Conservation (phyloP, 2,797 vertebrate genomes). For the Decapterus maruadsi region DNA sequence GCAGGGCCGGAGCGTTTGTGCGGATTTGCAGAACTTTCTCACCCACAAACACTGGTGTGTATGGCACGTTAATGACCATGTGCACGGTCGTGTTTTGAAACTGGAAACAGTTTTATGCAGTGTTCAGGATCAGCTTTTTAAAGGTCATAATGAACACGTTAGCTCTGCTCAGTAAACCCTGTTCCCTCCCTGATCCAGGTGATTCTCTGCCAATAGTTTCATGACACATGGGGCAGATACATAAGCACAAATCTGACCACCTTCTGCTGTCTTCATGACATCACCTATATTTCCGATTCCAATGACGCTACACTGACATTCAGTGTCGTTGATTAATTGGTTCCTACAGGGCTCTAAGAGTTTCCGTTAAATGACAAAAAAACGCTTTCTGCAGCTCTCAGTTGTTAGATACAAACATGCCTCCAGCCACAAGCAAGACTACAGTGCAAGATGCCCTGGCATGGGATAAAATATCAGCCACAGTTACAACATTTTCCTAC, state of each 20-base stretch:
- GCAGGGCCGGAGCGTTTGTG: slow-evolving; percentile 37
- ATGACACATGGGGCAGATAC: slow-evolving; percentile 29
- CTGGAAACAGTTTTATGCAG: slow-evolving; percentile 70
- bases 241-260: slow-evolving; percentile 29
- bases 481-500: slow-evolving; percentile 53
- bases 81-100: slow-evolving; percentile 59
- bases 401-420: slow-evolving; percentile 49
- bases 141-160: slow-evolving; percentile 64
- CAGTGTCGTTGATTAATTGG: slow-evolving; percentile 59
- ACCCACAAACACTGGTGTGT: slow-evolving; percentile 55
- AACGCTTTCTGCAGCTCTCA: slow-evolving; percentile 32
- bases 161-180: slow-evolving; percentile 40
- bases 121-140: slow-evolving; percentile 60
- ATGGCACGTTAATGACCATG: slow-evolving; percentile 64
- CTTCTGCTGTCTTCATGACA: slow-evolving; percentile 45
- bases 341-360: slow-evolving; percentile 57
- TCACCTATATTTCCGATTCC: slow-evolving; percentile 54
- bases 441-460: slow-evolving; percentile 52
- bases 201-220: slow-evolving; percentile 55
- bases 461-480: slow-evolving; percentile 36
- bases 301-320: slow-evolving; percentile 59
- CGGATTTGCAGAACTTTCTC: slow-evolving; percentile 55
- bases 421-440: slow-evolving; percentile 28
- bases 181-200: slow-evolving; percentile 53
- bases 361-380: slow-evolving; percentile 39